phyloP scores from a whole-genome alignment of 2,888 invertebrate species.

The Gortyna flavago region DNA sequence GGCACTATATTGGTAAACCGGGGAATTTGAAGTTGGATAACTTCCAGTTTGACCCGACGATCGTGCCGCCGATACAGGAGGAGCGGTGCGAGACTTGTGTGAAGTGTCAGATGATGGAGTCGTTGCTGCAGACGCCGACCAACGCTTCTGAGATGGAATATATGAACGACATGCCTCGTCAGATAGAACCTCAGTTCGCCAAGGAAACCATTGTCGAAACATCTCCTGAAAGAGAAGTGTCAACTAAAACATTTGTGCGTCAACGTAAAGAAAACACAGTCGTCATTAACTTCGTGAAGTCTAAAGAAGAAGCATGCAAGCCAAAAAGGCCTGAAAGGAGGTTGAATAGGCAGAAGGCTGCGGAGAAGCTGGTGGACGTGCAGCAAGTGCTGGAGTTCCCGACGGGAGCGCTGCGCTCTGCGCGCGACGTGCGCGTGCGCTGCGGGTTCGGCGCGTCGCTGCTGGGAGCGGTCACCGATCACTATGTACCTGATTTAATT shows the following conservation, averaged over 20 bases:
- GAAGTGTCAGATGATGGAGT: conserved; percentile 88
- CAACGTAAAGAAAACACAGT: conserved; percentile 85
- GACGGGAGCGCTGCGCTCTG: conserved; percentile 69
- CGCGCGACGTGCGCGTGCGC: conserved; percentile 42
- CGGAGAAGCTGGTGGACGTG: conserved; percentile 70
- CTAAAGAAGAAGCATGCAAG: conserved; percentile 52
- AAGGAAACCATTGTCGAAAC: conserved; percentile 75
- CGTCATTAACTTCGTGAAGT: conserved; percentile 77
- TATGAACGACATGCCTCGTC: conserved; percentile 85
- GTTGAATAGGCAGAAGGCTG: conserved; percentile 59
- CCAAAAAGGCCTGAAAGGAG: conserved; percentile 61
- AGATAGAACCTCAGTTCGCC: conserved; percentile 84
- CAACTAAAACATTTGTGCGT: conserved; percentile 85
- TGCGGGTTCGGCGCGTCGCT: conserved; percentile 91
- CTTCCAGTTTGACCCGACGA: conserved; percentile 87
- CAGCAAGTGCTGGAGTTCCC: conserved; percentile 90
- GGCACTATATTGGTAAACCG: conserved; percentile 90
- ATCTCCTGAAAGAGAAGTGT: conserved; percentile 68
- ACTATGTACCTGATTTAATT: conserved; percentile 93
- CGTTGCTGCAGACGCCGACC: conserved; percentile 93
- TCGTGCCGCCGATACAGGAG: conserved; percentile 85
- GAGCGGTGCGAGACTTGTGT: conserved; percentile 89
- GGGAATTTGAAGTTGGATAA: conserved; percentile 89
- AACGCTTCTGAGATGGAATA: conserved; percentile 93
- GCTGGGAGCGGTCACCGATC: conserved; percentile 91